Percentiles rank a stretch among this genome's conserved stretches.
Conservation (phyloP, 2,113 vertebrate species). For the Acinonyx jubatus region DNA sequence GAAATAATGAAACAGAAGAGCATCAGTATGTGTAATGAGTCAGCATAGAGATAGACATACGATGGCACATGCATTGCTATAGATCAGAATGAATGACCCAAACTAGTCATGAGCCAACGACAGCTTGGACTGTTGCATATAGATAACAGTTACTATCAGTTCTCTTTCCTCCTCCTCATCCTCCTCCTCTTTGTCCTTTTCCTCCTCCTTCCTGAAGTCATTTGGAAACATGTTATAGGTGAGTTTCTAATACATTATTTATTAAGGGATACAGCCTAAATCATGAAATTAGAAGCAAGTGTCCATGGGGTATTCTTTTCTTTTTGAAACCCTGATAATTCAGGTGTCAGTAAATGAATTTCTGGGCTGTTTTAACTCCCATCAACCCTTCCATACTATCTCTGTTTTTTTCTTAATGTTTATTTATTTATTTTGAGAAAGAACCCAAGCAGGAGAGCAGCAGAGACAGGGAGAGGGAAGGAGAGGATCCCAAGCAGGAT, state of each 20-base stretch:
- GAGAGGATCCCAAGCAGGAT: too few relatives aligned
- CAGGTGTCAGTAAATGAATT: background rate
- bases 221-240: background rate
- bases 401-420: background rate
- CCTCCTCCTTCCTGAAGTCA: background rate
- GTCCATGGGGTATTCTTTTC: background rate
- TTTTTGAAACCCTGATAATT: background rate
- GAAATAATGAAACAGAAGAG: slow-evolving; percentile 39
- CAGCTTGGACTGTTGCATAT: background rate
- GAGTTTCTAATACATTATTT: background rate
- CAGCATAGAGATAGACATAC: background rate
- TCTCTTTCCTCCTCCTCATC: background rate
- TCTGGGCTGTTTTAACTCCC: background rate
- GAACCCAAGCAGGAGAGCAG: too few relatives aligned
- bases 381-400: background rate
- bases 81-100: background rate
- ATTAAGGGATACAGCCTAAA: background rate
- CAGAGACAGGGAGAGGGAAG: too few relatives aligned
- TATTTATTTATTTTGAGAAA: too few relatives aligned
- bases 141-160: background rate
- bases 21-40: slow-evolving; percentile 18
- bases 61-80: background rate
- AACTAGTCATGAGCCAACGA: background rate
- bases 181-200: background rate
- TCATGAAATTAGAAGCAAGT: background rate